Conservation (phyloP, 2,113 vertebrate genomes). For the Heterocephalus glaber region DNA sequence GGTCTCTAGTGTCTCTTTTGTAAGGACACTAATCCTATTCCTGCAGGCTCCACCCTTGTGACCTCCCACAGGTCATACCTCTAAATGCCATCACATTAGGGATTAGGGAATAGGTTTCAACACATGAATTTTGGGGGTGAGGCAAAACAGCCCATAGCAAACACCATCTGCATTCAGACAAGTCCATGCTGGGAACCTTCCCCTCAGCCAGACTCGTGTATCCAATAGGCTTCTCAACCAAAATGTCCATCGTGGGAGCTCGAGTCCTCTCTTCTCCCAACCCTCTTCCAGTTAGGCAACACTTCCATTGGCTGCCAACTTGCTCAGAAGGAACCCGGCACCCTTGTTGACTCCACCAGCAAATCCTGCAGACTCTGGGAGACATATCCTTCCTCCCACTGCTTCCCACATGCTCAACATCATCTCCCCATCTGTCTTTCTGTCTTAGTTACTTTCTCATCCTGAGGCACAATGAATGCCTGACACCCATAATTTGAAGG, state of each 20-base stretch:
- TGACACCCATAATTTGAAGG: background rate
- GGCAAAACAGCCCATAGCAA: too few relatives aligned
- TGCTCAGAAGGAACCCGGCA: background rate
- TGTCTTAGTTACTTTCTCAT: background rate
- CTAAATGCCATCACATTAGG: too few relatives aligned
- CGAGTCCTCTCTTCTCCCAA: background rate
- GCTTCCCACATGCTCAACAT: background rate
- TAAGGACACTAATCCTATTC: background rate
- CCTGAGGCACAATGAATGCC: background rate
- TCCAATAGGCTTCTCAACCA: background rate
- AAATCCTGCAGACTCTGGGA: background rate
- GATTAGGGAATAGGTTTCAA: background rate
- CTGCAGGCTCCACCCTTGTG: background rate
- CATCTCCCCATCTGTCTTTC: background rate
- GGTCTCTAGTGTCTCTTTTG: background rate
- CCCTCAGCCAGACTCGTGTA: background rate
- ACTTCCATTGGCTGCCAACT: background rate
- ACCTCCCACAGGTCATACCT: background rate
- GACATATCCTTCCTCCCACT: background rate
- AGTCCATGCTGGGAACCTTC: rapidly evolving
- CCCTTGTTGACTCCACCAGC: background rate
- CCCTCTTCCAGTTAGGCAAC: background rate
- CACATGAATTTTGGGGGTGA: background rate
- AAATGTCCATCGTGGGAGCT: background rate
- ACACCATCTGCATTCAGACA: background rate